A percentile compares a stretch with the other conserved stretches of the same genome.
phyloP scores from a whole-genome alignment of 2,113 vertebrate genomes.

The Melanotaenia duboulayi region DNA sequence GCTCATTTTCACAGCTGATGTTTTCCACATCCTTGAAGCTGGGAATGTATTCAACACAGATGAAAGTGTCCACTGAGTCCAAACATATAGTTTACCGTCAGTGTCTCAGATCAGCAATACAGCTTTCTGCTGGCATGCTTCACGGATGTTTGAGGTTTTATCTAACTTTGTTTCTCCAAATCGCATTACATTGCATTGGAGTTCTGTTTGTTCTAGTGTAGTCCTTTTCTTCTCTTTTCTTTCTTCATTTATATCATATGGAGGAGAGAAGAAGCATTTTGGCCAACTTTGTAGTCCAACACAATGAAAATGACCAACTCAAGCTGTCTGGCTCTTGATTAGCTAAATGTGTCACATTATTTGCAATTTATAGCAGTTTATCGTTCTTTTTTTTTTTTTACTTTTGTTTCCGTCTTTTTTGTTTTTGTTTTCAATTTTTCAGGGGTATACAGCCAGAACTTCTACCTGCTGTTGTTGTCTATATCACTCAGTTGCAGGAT shows the following conservation, averaged over 20 bases:
- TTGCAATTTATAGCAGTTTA: too few relatives aligned
- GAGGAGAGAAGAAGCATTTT: too few relatives aligned
- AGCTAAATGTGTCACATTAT: too few relatives aligned
- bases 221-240: not conserved
- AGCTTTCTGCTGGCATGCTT: not conserved
- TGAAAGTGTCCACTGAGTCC: not conserved
- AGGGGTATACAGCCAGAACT: not conserved
- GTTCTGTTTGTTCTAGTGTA: too few relatives aligned
- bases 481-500: not conserved
- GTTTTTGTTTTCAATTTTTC: not conserved
- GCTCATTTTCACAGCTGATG: too few relatives aligned
- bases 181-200: not conserved
- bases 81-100: too few relatives aligned
- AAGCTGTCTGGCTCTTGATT: too few relatives aligned
- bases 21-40: too few relatives aligned
- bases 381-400: too few relatives aligned
- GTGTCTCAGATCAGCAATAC: not conserved
- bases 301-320: too few relatives aligned
- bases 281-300: too few relatives aligned
- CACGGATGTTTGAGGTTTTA: not conserved
- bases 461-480: not conserved
- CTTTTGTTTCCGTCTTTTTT: not conserved
- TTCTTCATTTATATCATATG: not conserved
- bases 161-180: not conserved
- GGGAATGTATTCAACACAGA: too few relatives aligned